Conservation (phyloP, 2,113 vertebrate genomes). For the Mus pahari region DNA sequence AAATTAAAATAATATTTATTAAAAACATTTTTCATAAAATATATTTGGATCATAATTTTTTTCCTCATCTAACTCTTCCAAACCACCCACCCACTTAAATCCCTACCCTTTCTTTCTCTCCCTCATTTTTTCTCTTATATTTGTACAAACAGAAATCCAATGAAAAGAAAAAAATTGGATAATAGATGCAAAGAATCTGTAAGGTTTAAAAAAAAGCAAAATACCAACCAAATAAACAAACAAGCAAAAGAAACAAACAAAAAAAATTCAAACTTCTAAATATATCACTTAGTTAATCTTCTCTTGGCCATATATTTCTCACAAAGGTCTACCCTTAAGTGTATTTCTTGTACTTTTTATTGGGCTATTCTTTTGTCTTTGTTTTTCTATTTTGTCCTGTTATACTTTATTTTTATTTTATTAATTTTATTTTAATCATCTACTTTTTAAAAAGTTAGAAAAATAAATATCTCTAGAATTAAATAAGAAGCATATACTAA, state of each 20-base stretch:
- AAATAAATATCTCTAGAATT: background rate
- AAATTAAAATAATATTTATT: background rate
- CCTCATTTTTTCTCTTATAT: background rate
- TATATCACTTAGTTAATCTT: background rate
- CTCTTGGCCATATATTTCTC: background rate
- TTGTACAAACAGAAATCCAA: background rate
- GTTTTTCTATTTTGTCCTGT: background rate
- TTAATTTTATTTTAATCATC: background rate
- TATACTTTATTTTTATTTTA: background rate
- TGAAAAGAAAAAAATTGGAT: background rate
- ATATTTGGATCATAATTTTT: background rate
- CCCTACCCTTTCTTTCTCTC: background rate
- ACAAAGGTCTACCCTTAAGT: background rate
- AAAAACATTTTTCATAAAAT: background rate
- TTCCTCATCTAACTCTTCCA: too few species aligned
- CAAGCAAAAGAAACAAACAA: background rate
- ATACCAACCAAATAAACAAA: background rate
- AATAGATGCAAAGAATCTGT: background rate
- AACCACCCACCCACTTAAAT: background rate
- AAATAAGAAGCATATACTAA: background rate
- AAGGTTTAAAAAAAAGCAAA: background rate
- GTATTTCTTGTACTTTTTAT: background rate
- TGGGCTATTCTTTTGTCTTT: background rate
- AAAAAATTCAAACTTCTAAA: background rate
- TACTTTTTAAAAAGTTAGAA: background rate